Evolutionary conservation across 2,113 vertebrate genomes (phyloP).

Genomic region (Meles meles): DNA sequence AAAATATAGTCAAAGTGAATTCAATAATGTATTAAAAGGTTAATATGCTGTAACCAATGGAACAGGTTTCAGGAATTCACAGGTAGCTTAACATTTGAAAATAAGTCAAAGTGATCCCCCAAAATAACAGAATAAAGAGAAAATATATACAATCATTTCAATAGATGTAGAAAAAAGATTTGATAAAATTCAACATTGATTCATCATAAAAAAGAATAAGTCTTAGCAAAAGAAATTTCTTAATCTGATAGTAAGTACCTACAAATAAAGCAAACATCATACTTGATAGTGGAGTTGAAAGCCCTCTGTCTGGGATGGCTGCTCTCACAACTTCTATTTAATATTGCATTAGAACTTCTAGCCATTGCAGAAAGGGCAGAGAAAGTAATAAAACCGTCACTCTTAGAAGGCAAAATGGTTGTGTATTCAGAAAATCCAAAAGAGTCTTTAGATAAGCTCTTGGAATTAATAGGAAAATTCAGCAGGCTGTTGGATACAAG

Average conservation of each 20-base stretch:
- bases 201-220: not conserved
- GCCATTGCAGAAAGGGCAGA: not conserved
- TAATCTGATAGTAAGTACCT: not conserved
- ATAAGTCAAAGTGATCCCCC: constrained; percentile 8
- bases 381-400: constrained; percentile 3
- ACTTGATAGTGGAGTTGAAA: not conserved
- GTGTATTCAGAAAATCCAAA: not conserved
- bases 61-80: constrained; percentile 9
- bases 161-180: not conserved
- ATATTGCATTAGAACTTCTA: not conserved
- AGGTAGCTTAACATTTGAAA: constrained; percentile 22
- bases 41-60: not conserved
- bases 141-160: not conserved
- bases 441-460: not conserved
- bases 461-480: constrained; percentile 36
- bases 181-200: constrained; percentile 23
- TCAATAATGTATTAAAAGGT: constrained; percentile 8
- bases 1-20: constrained; percentile 33
- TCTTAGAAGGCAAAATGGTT: not conserved
- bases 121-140: not conserved
- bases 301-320: not conserved
- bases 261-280: not conserved
- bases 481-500: not conserved
- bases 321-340: not conserved
- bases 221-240: not conserved